These are phyloP conservation scores for Colinus virginianus DNA, from an alignment of 2,113 vertebrate species.

Conservation along the genomic window DNA sequence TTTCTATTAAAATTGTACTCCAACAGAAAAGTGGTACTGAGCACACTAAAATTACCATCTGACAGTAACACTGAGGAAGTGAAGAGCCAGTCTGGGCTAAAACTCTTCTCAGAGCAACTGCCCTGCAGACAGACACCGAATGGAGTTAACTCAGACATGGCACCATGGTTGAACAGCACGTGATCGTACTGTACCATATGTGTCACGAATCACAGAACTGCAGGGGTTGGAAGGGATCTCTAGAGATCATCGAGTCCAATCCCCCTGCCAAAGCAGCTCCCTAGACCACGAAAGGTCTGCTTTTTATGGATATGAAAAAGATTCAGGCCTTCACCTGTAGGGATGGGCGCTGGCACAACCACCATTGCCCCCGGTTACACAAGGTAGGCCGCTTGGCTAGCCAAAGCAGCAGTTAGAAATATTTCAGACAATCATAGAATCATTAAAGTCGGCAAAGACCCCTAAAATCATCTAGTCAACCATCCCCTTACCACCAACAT, in stretches of 20 bases:
- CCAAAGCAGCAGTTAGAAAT: neutral
- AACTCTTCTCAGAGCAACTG: fast-evolving
- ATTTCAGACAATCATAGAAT: neutral
- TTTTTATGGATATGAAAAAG: neutral
- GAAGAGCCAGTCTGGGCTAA: neutral
- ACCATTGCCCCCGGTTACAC: fast-evolving
- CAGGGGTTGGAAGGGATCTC: too few species aligned
- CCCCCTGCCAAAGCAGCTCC: too few species aligned
- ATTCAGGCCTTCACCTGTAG: neutral
- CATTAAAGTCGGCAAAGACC: too few species aligned
- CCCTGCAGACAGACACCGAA: neutral
- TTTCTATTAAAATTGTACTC: neutral
- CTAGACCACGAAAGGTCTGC: neutral
- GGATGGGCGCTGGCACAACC: neutral
- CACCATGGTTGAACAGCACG: neutral
- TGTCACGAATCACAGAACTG: neutral
- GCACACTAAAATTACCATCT: neutral
- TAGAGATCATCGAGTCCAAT: too few species aligned
- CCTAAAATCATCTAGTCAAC: too few species aligned
- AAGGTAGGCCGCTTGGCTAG: neutral
- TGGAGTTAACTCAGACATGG: neutral
- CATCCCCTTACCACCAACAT: too few species aligned
- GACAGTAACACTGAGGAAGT: neutral
- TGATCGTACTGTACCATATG: fast-evolving
- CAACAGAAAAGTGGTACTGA: neutral